phyloP scores from a whole-genome alignment of 2,113 vertebrate species.

The Paraplagusia blochii region DNA sequence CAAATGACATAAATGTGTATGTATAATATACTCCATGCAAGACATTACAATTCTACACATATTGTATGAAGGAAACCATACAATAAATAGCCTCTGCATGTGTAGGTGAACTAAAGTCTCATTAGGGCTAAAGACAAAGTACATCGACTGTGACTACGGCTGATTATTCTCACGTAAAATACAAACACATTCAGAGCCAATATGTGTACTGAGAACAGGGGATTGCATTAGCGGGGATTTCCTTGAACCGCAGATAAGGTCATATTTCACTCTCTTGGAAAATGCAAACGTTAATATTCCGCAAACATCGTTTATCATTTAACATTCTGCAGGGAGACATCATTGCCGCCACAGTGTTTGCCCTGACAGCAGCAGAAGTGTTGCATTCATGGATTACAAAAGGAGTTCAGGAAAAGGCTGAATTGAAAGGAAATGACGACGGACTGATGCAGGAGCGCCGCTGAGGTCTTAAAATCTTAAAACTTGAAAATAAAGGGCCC shows the following conservation, averaged over 20 bases:
- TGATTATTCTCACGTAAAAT: neutral
- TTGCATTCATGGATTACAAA: neutral
- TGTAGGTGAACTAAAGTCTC: slow-evolving; percentile 1
- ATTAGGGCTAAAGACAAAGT: too few relatives aligned
- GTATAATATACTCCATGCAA: neutral
- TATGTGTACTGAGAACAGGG: neutral
- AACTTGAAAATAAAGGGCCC: neutral
- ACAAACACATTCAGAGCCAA: neutral
- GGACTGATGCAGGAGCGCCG: neutral
- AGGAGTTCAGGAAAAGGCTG: neutral
- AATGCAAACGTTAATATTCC: neutral
- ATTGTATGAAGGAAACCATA: neutral
- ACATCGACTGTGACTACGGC: neutral
- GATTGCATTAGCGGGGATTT: neutral
- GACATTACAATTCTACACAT: neutral
- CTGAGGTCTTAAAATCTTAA: neutral
- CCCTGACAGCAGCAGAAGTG: neutral
- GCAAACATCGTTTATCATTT: neutral
- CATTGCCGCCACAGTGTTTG: neutral
- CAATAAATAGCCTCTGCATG: neutral
- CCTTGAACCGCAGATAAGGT: neutral
- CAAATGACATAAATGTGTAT: neutral
- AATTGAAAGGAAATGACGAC: neutral
- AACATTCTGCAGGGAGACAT: neutral
- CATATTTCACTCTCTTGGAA: neutral